Percentiles rank a stretch among this genome's conserved stretches.
Evolutionary conservation across 2,797 vertebrate species (phyloP).

Genomic region (Sardinella longiceps): DNA sequence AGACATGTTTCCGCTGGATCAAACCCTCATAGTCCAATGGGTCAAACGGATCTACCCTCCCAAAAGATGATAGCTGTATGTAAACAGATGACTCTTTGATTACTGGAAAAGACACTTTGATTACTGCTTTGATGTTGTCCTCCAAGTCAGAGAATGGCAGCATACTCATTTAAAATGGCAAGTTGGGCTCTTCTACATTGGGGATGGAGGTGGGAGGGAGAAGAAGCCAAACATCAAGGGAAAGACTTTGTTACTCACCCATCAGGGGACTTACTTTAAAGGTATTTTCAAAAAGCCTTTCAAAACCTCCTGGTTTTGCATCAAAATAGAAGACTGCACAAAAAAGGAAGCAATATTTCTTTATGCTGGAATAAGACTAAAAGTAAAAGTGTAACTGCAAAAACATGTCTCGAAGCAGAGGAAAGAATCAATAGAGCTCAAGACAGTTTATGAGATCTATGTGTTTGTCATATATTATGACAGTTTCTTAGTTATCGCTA

Average conservation of each 20-base stretch:
- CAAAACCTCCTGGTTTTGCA: neutral
- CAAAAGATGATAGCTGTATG: neutral
- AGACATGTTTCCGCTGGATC: neutral
- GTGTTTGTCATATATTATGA: neutral
- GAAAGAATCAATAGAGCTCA: neutral
- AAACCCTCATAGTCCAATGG: constrained; percentile 13
- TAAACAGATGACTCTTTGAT: neutral
- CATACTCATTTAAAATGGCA: neutral
- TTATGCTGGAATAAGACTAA: neutral
- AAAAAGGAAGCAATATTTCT: neutral
- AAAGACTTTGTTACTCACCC: constrained; percentile 1
- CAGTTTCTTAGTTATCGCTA: neutral
- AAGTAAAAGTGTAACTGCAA: neutral
- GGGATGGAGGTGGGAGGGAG: neutral
- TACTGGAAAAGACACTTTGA: neutral
- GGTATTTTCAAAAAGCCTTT: constrained; percentile 18
- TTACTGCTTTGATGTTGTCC: neutral
- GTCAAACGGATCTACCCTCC: neutral
- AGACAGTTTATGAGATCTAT: neutral
- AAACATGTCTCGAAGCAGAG: neutral
- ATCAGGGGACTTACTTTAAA: constrained; percentile 20
- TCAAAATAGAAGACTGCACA: neutral
- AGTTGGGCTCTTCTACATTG: neutral
- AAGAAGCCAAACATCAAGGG: neutral
- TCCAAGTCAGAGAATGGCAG: neutral